Percentiles rank a stretch among this genome's conserved stretches.
Evolutionary conservation across 2,113 vertebrate species (phyloP).

Genomic region (Ivindomyrus marchei): DNA sequence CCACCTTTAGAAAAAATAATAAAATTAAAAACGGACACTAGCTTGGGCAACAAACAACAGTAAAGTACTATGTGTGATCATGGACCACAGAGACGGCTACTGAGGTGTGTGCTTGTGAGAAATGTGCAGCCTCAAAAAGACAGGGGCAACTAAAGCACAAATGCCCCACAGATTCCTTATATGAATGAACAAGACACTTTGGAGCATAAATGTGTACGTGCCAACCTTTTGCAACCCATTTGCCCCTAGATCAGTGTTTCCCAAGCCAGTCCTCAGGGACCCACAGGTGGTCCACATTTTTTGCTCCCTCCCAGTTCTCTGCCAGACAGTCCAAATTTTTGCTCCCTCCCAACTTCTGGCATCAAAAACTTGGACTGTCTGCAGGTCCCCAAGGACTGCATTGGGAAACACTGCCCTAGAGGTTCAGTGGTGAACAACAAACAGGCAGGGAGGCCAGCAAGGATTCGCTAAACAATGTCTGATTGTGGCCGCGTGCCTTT

Average conservation of each 20-base stretch:
- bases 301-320: background rate
- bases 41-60: background rate
- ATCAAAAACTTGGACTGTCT: background rate
- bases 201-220: background rate
- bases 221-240: background rate
- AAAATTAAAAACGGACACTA: background rate
- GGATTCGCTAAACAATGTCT: background rate
- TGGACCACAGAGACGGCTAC: background rate
- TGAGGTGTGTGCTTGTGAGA: background rate
- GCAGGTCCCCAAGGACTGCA: background rate
- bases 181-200: background rate
- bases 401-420: background rate
- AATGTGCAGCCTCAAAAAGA: background rate
- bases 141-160: background rate
- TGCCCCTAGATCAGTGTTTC: background rate
- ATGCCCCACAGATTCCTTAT: background rate
- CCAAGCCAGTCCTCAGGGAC: background rate
- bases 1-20: background rate
- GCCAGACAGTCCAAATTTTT: background rate
- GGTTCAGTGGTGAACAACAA: background rate
- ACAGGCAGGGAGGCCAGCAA: background rate
- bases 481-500: background rate
- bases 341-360: background rate
- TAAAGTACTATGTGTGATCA: background rate
- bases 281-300: background rate